Evolutionary conservation across 2,797 vertebrate species (phyloP).

Genomic region (Channa striata): DNA sequence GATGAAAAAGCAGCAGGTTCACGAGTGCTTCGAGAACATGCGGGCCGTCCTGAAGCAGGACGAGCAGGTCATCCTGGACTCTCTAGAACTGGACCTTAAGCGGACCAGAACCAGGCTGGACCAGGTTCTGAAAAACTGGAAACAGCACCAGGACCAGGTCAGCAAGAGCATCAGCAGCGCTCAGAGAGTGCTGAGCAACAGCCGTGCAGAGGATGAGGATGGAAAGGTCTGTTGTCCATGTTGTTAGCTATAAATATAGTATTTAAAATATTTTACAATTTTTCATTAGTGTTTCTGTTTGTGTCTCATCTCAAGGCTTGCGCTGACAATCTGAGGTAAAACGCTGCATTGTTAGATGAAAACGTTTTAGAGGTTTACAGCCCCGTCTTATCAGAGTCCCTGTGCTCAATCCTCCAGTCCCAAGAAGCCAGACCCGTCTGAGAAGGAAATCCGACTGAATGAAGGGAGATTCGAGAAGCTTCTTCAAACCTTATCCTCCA

Average conservation of each 20-base stretch:
- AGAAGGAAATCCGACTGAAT: slow-evolving; percentile 76
- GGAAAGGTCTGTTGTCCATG: slow-evolving; percentile 35
- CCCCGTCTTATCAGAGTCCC: neutral
- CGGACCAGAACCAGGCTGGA: slow-evolving; percentile 72
- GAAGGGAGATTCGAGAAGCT: slow-evolving; percentile 77
- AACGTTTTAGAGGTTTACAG: neutral
- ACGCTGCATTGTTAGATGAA: neutral
- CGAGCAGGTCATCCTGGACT: slow-evolving; percentile 68
- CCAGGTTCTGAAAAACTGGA: slow-evolving; percentile 77
- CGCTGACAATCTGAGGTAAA: slow-evolving; percentile 63
- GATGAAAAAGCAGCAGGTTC: slow-evolving; percentile 78
- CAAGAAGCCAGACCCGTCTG: slow-evolving; percentile 70
- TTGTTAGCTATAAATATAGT: fast-evolving
- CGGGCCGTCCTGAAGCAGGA: slow-evolving; percentile 68
- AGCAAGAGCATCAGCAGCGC: slow-evolving; percentile 59
- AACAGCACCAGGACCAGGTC: slow-evolving; percentile 72
- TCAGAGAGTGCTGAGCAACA: slow-evolving; percentile 46
- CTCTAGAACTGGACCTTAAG: slow-evolving; percentile 79
- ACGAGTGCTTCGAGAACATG: slow-evolving; percentile 77
- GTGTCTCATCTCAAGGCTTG: slow-evolving; percentile 45
- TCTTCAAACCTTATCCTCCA: slow-evolving; percentile 71
- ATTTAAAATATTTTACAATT: neutral
- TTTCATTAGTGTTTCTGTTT: slow-evolving; percentile 18
- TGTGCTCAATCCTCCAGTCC: slow-evolving; percentile 41
- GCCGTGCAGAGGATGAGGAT: neutral